These are phyloP conservation scores for Montipora capitata DNA, from an alignment of 92 coral and sea anemone genomes.

Conservation along the genomic window DNA sequence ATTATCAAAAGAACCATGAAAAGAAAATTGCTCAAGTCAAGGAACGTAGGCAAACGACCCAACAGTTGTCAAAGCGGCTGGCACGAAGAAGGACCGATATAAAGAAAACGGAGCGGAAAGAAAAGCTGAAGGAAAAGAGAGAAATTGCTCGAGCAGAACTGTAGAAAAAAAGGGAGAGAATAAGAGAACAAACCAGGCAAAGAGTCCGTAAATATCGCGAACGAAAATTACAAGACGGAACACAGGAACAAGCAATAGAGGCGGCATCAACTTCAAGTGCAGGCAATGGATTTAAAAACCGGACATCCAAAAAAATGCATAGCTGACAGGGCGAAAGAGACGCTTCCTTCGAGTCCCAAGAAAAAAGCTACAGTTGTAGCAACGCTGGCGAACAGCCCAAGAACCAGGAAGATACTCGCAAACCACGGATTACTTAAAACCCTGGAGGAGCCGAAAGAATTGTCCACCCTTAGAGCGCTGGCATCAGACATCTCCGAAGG, in stretches of 20 bases:
- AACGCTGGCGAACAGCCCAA: conserved; percentile 37
- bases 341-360: conserved; percentile 34
- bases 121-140: conserved; percentile 19
- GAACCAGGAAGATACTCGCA: conserved; percentile 50
- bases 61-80: conserved; percentile 22
- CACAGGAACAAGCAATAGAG: conserved; percentile 24
- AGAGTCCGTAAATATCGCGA: conserved; percentile 31
- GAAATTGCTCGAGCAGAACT: neutral
- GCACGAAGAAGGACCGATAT: conserved; percentile 12
- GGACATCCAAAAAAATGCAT: conserved; percentile 57
- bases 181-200: conserved; percentile 31
- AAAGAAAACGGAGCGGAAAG: conserved; percentile 16
- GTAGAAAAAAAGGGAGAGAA: conserved; percentile 16
- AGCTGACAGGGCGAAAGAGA: conserved; percentile 20
- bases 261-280: conserved; percentile 1
- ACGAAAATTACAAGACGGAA: neutral
- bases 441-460: conserved; percentile 47
- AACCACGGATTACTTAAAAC: conserved; percentile 32
- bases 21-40: conserved; percentile 7
- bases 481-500: conserved; percentile 50
- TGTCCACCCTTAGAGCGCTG: conserved; percentile 39
- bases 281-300: conserved; percentile 26
- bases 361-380: conserved; percentile 41
- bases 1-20: conserved; percentile 13
- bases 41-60: conserved; percentile 21